A percentile compares a stretch with the other conserved stretches of the same genome.
Conservation (phyloP, 2,113 vertebrate species). For the Larimichthys polyactis region DNA sequence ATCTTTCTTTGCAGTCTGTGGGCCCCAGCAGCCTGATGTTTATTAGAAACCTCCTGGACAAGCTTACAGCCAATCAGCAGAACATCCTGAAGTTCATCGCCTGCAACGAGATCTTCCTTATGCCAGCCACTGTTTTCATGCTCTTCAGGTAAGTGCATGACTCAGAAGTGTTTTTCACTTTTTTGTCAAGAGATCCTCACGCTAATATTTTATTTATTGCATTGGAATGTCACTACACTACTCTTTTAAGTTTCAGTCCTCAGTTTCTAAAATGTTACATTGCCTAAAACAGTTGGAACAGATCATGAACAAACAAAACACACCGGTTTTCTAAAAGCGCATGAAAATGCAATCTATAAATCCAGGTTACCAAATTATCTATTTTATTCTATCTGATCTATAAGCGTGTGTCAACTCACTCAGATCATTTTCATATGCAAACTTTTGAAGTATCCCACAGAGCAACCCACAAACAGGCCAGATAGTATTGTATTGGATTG, state of each 20-base stretch:
- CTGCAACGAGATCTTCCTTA: conserved; percentile 98
- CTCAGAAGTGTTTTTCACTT: background rate
- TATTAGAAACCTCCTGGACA: conserved; percentile 92
- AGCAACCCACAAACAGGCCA: background rate
- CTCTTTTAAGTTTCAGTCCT: too few species aligned
- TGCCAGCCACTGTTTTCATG: conserved; percentile 99
- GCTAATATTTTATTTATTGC: background rate
- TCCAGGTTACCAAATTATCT: background rate
- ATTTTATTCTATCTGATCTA: background rate
- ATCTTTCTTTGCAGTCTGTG: conserved; percentile 84
- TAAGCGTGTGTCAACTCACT: background rate
- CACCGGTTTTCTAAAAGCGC: background rate
- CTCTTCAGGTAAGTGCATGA: conserved; percentile 90
- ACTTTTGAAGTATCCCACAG: background rate
- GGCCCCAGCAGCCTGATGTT: conserved; percentile 92
- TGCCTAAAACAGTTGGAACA: background rate
- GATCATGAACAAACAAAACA: background rate
- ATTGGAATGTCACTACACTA: background rate
- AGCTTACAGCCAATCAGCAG: conserved; percentile 95
- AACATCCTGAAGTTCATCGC: conserved; percentile 99
- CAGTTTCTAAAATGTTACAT: too few species aligned
- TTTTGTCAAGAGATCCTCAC: background rate
- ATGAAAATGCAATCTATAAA: background rate
- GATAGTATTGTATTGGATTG: background rate
- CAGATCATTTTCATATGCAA: background rate